These are phyloP conservation scores for Nysson spinosus DNA, from an alignment of 2,888 invertebrate genomes.

Conservation along the genomic window DNA sequence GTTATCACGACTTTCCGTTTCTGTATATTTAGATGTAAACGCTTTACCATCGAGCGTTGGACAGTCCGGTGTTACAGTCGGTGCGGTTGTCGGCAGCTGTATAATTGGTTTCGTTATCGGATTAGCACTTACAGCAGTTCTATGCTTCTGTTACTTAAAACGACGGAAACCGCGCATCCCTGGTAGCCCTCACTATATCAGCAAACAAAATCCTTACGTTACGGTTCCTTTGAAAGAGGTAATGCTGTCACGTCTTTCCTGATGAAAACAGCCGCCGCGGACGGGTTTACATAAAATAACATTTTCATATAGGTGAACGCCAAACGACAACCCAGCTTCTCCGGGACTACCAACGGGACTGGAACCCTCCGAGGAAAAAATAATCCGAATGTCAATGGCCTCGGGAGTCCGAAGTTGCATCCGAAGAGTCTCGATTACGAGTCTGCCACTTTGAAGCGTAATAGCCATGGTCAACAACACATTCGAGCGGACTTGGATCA, in stretches of 20 bases:
- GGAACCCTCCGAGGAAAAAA: constrained; percentile 80
- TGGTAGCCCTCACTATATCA: constrained; percentile 89
- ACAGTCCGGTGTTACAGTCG: constrained; percentile 78
- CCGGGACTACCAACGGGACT: constrained; percentile 79
- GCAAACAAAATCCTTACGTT: constrained; percentile 91
- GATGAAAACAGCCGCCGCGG: background rate
- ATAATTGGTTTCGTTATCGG: constrained; percentile 77
- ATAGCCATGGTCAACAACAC: constrained; percentile 82
- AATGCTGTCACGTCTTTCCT: constrained; percentile 62
- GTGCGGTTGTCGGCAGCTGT: constrained; percentile 78
- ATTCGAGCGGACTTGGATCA: constrained; percentile 82
- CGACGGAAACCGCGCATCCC: constrained; percentile 81
- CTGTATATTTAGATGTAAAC: constrained; percentile 58
- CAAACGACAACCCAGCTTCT: constrained; percentile 86
- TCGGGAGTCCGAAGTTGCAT: constrained; percentile 83
- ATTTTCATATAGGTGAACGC: constrained; percentile 65
- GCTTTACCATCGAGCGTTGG: constrained; percentile 57
- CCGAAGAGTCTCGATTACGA: constrained; percentile 88
- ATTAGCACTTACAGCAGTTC: constrained; percentile 73
- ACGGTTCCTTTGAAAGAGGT: constrained; percentile 90
- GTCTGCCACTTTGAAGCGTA: constrained; percentile 86
- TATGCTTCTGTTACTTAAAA: constrained; percentile 79
- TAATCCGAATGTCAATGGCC: constrained; percentile 78
- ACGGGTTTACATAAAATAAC: background rate
- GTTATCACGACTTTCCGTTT: background rate